A percentile compares a stretch with the other conserved stretches of the same genome.
These are phyloP conservation scores for Amblyjoppa proteus DNA, from an alignment of 2,888 invertebrate species.

Conservation along the genomic window DNA sequence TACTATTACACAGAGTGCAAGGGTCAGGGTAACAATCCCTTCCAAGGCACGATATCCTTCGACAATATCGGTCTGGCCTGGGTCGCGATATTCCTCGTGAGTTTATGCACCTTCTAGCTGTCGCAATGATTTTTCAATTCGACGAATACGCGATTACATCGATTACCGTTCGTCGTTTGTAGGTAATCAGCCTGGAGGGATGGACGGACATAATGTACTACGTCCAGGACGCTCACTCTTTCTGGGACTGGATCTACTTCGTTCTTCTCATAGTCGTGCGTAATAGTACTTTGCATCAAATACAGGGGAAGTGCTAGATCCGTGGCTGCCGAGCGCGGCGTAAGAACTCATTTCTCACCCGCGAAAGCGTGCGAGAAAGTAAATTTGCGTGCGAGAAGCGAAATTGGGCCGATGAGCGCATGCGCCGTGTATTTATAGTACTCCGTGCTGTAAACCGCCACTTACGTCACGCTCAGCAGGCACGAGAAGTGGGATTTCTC, in stretches of 20 bases:
- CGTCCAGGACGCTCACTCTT: slow-evolving; percentile 99
- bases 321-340: too few species aligned
- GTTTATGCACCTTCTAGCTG: slow-evolving; percentile 78
- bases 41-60: slow-evolving; percentile 99
- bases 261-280: slow-evolving; percentile 99
- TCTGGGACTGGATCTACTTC: slow-evolving; percentile 99
- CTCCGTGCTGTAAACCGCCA: too few species aligned
- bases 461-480: too few species aligned
- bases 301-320: too few species aligned
- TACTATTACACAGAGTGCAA: slow-evolving; percentile 98
- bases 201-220: slow-evolving; percentile 99
- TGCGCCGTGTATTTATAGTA: too few species aligned
- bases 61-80: slow-evolving; percentile 99
- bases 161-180: slow-evolving; percentile 74
- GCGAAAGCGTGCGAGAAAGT: too few species aligned
- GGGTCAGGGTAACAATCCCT: slow-evolving; percentile 97
- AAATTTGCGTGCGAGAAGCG: too few species aligned
- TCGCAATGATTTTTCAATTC: not conserved
- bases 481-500: not conserved
- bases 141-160: not conserved
- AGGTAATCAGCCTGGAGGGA: slow-evolving; percentile 99
- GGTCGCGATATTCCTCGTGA: slow-evolving; percentile 99
- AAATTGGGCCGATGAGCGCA: too few species aligned
- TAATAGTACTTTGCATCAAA: slow-evolving; percentile 72
- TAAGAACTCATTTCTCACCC: too few species aligned